Evolutionary conservation across 1,140 invertebrate species (phyloP).

Genomic region (Drosophila jambulina): DNA sequence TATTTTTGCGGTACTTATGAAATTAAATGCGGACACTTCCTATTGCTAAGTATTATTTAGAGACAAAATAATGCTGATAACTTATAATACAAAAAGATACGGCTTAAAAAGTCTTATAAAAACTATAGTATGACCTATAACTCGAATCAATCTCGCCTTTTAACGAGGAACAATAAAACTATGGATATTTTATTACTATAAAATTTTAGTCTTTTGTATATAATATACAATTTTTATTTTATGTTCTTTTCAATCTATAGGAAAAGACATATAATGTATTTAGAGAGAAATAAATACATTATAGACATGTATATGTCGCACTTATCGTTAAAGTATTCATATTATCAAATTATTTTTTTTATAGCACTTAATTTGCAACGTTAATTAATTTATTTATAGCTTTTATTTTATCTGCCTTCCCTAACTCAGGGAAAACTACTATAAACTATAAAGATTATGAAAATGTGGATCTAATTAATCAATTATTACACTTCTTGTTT

Average conservation of each 20-base stretch:
- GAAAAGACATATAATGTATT: background rate
- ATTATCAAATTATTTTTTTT: too few species aligned
- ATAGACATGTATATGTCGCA: too few species aligned
- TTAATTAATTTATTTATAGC: too few species aligned
- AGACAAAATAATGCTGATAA: background rate
- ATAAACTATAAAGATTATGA: background rate
- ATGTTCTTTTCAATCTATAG: background rate
- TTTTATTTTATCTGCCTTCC: too few species aligned
- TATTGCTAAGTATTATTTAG: too few species aligned
- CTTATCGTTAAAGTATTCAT: too few species aligned
- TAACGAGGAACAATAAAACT: background rate
- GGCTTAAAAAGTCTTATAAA: background rate
- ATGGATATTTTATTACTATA: background rate
- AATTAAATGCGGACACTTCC: background rate
- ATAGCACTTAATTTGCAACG: too few species aligned
- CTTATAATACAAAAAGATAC: background rate
- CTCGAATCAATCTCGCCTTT: background rate
- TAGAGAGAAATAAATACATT: too few species aligned
- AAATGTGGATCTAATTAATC: background rate
- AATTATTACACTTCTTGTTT: background rate
- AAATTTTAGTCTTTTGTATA: too few species aligned
- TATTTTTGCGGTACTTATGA: conserved; percentile 3
- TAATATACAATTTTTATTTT: background rate
- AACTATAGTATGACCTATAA: background rate
- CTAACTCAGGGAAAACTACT: background rate